These are phyloP conservation scores for Labeo calbasu DNA, from an alignment of 2,797 vertebrate species.

Conservation along the genomic window DNA sequence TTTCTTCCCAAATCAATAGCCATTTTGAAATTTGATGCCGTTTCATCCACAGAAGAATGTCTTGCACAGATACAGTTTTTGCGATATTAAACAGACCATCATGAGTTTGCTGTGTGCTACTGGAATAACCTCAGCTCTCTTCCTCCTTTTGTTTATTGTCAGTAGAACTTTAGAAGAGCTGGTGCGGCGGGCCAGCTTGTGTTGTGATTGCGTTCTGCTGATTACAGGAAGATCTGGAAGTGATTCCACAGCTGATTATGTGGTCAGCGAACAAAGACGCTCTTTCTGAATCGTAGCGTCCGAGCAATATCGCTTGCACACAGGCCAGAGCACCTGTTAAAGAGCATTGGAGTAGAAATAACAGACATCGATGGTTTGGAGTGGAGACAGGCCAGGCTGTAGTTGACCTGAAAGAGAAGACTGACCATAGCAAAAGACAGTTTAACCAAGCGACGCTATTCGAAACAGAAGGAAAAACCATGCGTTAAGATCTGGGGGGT, in stretches of 20 bases:
- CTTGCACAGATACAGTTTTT: constrained; percentile 22
- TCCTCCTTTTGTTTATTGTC: constrained; percentile 33
- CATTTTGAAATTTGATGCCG: neutral
- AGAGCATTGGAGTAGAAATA: constrained; percentile 32
- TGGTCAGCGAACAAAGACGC: constrained; percentile 43
- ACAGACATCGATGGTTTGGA: constrained; percentile 35
- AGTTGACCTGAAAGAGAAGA: constrained; percentile 2
- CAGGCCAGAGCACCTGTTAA: constrained; percentile 45
- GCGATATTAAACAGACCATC: constrained; percentile 18
- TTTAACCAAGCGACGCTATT: neutral
- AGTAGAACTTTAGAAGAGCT: constrained; percentile 33
- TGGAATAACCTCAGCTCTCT: neutral
- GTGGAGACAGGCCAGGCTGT: neutral
- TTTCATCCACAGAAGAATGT: neutral
- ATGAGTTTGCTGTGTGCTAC: constrained; percentile 4
- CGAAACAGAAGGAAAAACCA: too few relatives aligned
- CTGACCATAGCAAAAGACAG: neutral
- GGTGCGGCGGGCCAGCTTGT: constrained; percentile 18
- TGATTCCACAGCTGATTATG: constrained; percentile 60
- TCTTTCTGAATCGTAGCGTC: constrained; percentile 41
- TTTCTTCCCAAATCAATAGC: neutral
- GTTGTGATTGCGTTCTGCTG: constrained; percentile 48
- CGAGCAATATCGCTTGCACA: constrained; percentile 29
- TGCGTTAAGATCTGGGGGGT: too few relatives aligned
- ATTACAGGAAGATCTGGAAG: constrained; percentile 59